A percentile compares a stretch with the other conserved stretches of the same genome.
Evolutionary conservation across 2,888 invertebrate species (phyloP).

Genomic region (Trisateles emortualis): DNA sequence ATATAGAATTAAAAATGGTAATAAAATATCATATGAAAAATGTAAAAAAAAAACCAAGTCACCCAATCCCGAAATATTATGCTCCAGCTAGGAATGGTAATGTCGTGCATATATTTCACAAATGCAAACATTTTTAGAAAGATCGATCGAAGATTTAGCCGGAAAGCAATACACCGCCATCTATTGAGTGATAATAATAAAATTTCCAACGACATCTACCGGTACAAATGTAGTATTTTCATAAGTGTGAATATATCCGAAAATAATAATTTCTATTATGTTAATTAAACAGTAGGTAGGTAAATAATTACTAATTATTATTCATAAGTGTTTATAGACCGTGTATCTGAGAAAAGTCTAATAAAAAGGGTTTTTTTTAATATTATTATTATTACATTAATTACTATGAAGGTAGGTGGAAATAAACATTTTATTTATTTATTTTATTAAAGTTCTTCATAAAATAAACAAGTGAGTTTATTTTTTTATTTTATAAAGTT

Average conservation of each 20-base stretch:
- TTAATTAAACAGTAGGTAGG: not conserved
- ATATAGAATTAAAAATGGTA: not conserved
- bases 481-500: slow-evolving; percentile 22
- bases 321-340: slow-evolving; percentile 5
- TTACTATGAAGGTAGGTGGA: slow-evolving; percentile 6
- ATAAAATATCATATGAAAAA: not conserved
- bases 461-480: slow-evolving; percentile 14
- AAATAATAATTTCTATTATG: not conserved
- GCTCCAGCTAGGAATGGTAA: not conserved
- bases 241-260: no score
- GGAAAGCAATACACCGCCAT: no score
- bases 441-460: not conserved
- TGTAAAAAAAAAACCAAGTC: not conserved
- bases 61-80: not conserved
- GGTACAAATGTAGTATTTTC: no score
- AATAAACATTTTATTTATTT: not conserved
- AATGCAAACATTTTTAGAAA: no score
- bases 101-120: not conserved
- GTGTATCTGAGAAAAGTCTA: slow-evolving; percentile 8
- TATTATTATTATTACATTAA: slow-evolving; percentile 1
- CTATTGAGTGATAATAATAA: no score
- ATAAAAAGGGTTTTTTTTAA: slow-evolving; percentile 5
- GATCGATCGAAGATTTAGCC: not conserved
- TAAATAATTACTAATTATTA: not conserved
- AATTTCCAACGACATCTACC: no score